Percentiles rank a stretch among this genome's conserved stretches.
Conservation (phyloP, 92 coral and sea anemone species). For the Pocillopora meandrina region DNA sequence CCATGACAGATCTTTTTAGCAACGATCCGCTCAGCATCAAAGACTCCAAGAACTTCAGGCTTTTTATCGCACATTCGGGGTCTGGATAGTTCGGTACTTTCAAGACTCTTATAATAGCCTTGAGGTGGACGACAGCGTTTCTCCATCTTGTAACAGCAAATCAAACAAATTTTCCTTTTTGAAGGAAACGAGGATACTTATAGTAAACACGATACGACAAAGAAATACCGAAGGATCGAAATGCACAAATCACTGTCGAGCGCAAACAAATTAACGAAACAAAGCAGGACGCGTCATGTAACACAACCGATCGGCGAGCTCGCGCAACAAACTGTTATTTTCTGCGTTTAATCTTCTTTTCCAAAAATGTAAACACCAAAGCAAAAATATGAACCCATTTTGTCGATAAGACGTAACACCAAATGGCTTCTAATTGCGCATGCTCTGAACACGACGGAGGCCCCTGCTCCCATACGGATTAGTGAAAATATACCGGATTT, state of each 20-base stretch:
- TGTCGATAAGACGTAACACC: too few species aligned
- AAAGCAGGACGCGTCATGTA: too few species aligned
- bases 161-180: background rate
- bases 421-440: too few species aligned
- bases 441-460: too few species aligned
- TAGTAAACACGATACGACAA: background rate
- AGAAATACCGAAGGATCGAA: conserved; percentile 6
- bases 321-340: too few species aligned
- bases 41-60: conserved; percentile 25
- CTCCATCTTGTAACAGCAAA: background rate
- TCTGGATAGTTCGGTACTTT: background rate
- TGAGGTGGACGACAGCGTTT: conserved; percentile 20
- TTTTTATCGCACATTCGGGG: background rate
- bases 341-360: too few species aligned
- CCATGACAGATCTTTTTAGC: conserved; percentile 25
- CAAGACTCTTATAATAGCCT: conserved; percentile 19
- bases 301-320: too few species aligned
- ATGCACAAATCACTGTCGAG: background rate
- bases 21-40: conserved; percentile 24
- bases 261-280: too few species aligned
- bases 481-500: too few species aligned
- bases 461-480: too few species aligned
- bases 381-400: too few species aligned
- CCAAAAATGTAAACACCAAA: too few species aligned
- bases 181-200: background rate